phyloP scores from a whole-genome alignment of 1,140 invertebrate genomes.

The Panonychus citri region DNA sequence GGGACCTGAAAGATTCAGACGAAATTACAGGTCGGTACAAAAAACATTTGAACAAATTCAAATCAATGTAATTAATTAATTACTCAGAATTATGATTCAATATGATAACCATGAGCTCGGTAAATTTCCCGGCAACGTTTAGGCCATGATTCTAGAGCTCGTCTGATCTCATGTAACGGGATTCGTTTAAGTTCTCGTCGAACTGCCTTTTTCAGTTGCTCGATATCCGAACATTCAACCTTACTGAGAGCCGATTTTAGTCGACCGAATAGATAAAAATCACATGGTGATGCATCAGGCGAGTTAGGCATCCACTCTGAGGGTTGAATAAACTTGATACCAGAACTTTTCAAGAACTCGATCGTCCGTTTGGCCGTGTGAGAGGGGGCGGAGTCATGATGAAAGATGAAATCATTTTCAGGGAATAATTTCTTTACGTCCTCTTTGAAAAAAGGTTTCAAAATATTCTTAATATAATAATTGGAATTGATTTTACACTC shows the following conservation, averaged over 20 bases:
- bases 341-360: not conserved
- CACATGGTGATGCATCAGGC: not conserved
- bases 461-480: not conserved
- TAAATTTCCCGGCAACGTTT: not conserved
- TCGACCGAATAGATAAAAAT: slow-evolving; percentile 5
- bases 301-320: not conserved
- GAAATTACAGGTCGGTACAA: too few relatives aligned
- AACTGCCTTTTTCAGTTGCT: not conserved
- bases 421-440: not conserved
- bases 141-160: not conserved
- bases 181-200: not conserved
- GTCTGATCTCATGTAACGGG: not conserved
- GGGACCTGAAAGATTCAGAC: too few relatives aligned
- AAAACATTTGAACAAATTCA: too few relatives aligned
- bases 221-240: not conserved
- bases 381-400: slow-evolving; percentile 1
- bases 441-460: not conserved
- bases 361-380: slow-evolving; percentile 1
- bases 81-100: too few relatives aligned
- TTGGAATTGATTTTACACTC: not conserved
- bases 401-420: not conserved
- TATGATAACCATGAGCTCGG: too few relatives aligned
- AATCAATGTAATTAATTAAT: too few relatives aligned
- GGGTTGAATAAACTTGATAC: not conserved
- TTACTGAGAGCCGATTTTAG: not conserved